Evolutionary conservation across 2,888 invertebrate species (phyloP), one percentile per base, ranked within the genome.

Genomic region (Heteromurus nitidus): DNA sequence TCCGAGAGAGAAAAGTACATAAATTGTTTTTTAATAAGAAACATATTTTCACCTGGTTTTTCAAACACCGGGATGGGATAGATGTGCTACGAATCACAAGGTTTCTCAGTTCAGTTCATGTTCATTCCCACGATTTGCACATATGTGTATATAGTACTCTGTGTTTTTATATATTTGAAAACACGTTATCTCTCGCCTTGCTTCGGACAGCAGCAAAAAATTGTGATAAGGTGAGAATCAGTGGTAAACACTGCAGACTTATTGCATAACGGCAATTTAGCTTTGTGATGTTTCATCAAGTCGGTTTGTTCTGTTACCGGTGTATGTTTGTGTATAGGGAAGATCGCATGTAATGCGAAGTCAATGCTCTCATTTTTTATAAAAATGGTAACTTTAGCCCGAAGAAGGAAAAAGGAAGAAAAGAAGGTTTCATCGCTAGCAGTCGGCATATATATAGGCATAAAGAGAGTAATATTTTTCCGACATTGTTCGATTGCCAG

Each of bases 311-410:
- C 36, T 36, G n/a, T 67, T 67, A 47, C 50, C 67, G 67, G 67
- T 31, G 36, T 60, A 31, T 53, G 26, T 67, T 68, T 44, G 55
- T 22, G n/a, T n/a, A n/a, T n/a, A n/a, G n/a, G 42, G 18, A 50
- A 53, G 20, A 53, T 22, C 22, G 20, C 16, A n/a, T n/a, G 24
- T 53, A 18, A 20, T 22, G 24, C 28, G 75, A 68, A 76, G 76
- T 76, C 76, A 76, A 68, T 76, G 76, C 76, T 76, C 76, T 60
- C 68, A 68, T 76, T 76, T 76, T 76, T 68, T 58, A 68, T 58
- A 60, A 65, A 72, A 72, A 62, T 42, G 7, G 28, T 64, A 64
- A 31, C 64, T 74, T 22, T 11, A 36, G 26, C 16, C 22, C 26
- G 36, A 36, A 70, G 18, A 20, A 28, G 44, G 30, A 50, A 64